These are phyloP conservation scores for Auanema sp. DNA, from an alignment of 2,888 invertebrate species.

Conservation along the genomic window DNA sequence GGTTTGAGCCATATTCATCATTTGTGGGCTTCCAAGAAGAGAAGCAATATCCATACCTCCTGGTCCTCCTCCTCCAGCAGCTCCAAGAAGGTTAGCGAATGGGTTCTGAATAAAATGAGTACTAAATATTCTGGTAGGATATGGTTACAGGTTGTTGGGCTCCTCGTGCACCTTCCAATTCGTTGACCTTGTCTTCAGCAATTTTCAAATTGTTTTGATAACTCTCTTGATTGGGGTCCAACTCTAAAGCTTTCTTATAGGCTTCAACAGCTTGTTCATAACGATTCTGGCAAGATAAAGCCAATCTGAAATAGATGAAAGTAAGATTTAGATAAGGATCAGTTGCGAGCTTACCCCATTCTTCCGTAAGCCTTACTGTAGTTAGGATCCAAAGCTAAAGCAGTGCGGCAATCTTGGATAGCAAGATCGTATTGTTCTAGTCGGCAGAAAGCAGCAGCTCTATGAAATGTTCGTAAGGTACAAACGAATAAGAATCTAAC, in stretches of 20 bases:
- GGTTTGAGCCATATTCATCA: constrained; percentile 71
- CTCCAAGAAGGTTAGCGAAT: constrained; percentile 41
- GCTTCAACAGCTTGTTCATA: constrained; percentile 82
- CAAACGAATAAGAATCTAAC: constrained; percentile 50
- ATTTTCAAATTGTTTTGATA: constrained; percentile 78
- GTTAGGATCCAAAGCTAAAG: constrained; percentile 82
- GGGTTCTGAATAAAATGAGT: constrained; percentile 32
- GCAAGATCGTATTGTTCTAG: constrained; percentile 81
- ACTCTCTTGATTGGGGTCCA: constrained; percentile 89
- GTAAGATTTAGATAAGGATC: not conserved
- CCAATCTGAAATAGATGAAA: constrained; percentile 69
- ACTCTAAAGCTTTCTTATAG: constrained; percentile 82
- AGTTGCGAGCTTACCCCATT: constrained; percentile 46
- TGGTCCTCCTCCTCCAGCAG: constrained; percentile 21
- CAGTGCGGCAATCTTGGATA: constrained; percentile 85
- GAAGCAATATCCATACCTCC: constrained; percentile 42
- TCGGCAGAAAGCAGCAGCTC: constrained; percentile 92
- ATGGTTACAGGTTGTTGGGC: not conserved
- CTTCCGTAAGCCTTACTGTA: constrained; percentile 77
- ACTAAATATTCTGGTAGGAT: not conserved
- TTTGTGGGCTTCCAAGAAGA: constrained; percentile 79
- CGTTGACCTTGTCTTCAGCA: constrained; percentile 74
- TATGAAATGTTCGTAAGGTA: constrained; percentile 46
- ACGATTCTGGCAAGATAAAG: constrained; percentile 80
- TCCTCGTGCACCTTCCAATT: constrained; percentile 43